Conservation (phyloP, 2,113 vertebrate species). For the Nothobranchius furzeri region DNA sequence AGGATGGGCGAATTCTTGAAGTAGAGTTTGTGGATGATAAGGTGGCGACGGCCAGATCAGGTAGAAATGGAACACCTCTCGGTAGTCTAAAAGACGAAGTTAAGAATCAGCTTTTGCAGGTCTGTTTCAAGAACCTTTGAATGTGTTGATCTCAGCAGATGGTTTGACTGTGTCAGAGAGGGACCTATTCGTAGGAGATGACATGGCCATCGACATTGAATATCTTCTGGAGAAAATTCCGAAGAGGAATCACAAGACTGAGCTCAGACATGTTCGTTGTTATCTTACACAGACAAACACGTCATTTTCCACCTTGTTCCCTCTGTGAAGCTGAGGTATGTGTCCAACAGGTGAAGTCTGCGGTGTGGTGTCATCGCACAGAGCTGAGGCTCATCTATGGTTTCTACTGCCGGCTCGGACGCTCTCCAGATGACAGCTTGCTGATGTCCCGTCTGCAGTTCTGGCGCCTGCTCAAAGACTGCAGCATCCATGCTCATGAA, state of each 20-base stretch:
- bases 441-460: slow-evolving; percentile 86
- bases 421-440: slow-evolving; percentile 78
- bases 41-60: slow-evolving; percentile 47
- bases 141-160: slow-evolving; percentile 19
- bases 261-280: slow-evolving; percentile 80
- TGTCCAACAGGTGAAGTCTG: slow-evolving; percentile 81
- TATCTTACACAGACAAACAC: not conserved
- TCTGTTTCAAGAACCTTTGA: not conserved
- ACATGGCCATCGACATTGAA: slow-evolving; percentile 77
- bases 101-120: not conserved
- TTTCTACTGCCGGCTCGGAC: slow-evolving; percentile 88
- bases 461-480: slow-evolving; percentile 92
- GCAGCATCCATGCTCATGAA: slow-evolving; percentile 79
- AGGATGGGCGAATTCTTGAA: slow-evolving; percentile 79
- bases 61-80: slow-evolving; percentile 24
- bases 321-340: not conserved
- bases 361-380: slow-evolving; percentile 77
- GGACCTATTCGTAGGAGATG: slow-evolving; percentile 51
- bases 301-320: not conserved
- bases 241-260: slow-evolving; percentile 56
- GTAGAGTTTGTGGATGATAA: slow-evolving; percentile 80
- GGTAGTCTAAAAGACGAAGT: slow-evolving; percentile 30
- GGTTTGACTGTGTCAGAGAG: slow-evolving; percentile 33
- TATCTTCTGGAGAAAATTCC: slow-evolving; percentile 78
- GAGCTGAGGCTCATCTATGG: slow-evolving; percentile 82